Evolutionary conservation across 2,888 invertebrate species (phyloP).

Genomic region (Ophion costatus): DNA sequence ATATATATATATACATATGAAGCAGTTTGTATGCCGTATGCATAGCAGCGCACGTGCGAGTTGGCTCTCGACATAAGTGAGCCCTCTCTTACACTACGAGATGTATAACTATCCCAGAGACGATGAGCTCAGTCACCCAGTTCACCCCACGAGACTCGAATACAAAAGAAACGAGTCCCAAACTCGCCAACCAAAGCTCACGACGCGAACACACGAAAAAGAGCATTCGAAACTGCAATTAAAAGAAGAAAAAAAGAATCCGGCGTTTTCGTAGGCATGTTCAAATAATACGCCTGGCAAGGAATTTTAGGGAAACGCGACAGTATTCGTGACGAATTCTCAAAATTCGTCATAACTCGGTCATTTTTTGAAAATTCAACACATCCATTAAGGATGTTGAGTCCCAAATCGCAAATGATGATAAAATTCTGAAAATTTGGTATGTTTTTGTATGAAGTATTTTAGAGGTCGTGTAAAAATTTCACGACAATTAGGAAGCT

Average conservation of each 20-base stretch:
- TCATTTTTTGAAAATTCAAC: no score
- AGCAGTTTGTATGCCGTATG: slow-evolving; percentile 51
- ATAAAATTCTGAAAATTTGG: no score
- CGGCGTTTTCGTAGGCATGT: not conserved
- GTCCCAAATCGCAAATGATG: no score
- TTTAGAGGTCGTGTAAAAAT: no score
- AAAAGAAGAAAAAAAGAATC: not conserved
- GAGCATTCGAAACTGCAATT: not conserved
- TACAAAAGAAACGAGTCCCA: slow-evolving; percentile 5
- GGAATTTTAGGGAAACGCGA: not conserved
- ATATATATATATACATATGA: no score
- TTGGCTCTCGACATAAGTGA: slow-evolving; percentile 59
- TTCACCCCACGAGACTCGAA: slow-evolving; percentile 38
- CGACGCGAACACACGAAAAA: not conserved
- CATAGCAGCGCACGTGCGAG: slow-evolving; percentile 59
- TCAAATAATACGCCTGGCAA: not conserved
- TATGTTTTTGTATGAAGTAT: no score
- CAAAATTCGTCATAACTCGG: no score
- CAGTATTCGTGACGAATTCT: no score
- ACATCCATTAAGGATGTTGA: no score
- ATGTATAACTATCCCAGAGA: slow-evolving; percentile 46
- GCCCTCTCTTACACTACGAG: slow-evolving; percentile 54
- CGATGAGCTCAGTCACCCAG: slow-evolving; percentile 48
- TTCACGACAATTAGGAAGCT: no score
- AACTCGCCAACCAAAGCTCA: not conserved